phyloP scores from a whole-genome alignment of 2,888 invertebrate genomes.

The Trichopoda pennipes region DNA sequence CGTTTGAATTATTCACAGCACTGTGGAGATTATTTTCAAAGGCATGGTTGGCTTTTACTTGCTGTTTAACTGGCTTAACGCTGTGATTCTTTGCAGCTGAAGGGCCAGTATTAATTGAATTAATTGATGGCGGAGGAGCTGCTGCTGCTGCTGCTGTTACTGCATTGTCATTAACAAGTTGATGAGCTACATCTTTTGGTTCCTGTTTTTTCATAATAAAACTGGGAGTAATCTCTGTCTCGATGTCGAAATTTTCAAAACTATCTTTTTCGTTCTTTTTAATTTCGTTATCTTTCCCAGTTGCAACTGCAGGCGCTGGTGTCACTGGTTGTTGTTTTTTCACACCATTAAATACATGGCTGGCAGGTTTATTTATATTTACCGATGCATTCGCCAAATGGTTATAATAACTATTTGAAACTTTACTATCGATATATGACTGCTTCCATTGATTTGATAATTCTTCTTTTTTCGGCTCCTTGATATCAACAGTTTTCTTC shows the following conservation, averaged over 20 bases:
- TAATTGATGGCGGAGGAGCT: constrained; percentile 60
- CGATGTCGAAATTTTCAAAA: constrained; percentile 80
- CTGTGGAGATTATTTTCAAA: constrained; percentile 28
- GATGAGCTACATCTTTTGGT: constrained; percentile 70
- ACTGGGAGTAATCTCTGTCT: constrained; percentile 80
- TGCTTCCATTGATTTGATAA: constrained; percentile 51
- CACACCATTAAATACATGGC: constrained; percentile 51
- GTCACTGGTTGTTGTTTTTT: constrained; percentile 38
- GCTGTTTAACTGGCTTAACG: constrained; percentile 65
- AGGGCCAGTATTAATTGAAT: constrained; percentile 1
- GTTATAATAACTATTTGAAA: constrained; percentile 57
- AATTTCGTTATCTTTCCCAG: constrained; percentile 34
- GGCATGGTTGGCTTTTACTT: constrained; percentile 56
- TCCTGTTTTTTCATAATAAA: constrained; percentile 81
- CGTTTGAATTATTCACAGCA: neutral
- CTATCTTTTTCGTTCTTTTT: constrained; percentile 49
- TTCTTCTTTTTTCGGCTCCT: constrained; percentile 54
- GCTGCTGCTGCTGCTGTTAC: constrained; percentile 52
- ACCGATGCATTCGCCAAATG: constrained; percentile 55
- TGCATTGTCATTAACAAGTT: constrained; percentile 62
- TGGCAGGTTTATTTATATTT: constrained; percentile 29
- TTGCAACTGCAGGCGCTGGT: neutral
- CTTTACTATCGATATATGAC: constrained; percentile 48
- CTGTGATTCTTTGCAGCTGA: constrained; percentile 38
- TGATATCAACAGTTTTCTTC: constrained; percentile 38